These are phyloP conservation scores for Ctena decussata DNA, from an alignment of 2,888 invertebrate genomes.

Conservation along the genomic window DNA sequence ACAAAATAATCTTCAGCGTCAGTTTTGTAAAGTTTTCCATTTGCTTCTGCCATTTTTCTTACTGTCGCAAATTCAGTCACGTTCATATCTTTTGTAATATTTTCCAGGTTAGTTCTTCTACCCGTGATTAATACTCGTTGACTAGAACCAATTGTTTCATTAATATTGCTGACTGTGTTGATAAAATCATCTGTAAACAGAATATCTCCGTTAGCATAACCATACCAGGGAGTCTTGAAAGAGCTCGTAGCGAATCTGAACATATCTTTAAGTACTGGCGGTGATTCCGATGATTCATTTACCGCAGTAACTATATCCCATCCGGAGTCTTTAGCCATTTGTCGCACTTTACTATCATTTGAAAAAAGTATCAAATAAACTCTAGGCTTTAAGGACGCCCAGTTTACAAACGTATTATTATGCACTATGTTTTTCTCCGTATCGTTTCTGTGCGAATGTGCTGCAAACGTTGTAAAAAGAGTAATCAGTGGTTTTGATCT, in stretches of 20 bases:
- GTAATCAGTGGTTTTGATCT: slow-evolving; percentile 40
- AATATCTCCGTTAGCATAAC: slow-evolving; percentile 67
- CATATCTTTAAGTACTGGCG: slow-evolving; percentile 65
- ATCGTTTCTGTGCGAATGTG: slow-evolving; percentile 50
- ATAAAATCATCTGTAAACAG: slow-evolving; percentile 59
- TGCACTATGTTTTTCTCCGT: slow-evolving; percentile 61
- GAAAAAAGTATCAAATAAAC: slow-evolving; percentile 68
- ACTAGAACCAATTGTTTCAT: slow-evolving; percentile 23
- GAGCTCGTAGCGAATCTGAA: slow-evolving; percentile 48
- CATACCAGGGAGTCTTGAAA: slow-evolving; percentile 64
- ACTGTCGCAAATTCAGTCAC: slow-evolving; percentile 34
- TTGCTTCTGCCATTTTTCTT: slow-evolving; percentile 16
- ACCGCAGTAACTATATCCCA: slow-evolving; percentile 60
- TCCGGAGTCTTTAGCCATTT: slow-evolving; percentile 39
- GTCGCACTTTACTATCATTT: slow-evolving; percentile 50
- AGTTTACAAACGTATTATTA: slow-evolving; percentile 69
- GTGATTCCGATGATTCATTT: slow-evolving; percentile 23
- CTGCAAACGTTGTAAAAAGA: slow-evolving; percentile 58
- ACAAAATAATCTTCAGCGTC: slow-evolving; percentile 70
- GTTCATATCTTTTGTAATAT: slow-evolving; percentile 34
- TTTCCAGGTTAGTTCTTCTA: slow-evolving; percentile 62
- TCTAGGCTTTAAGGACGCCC: slow-evolving; percentile 62
- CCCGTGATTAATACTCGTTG: slow-evolving; percentile 59
- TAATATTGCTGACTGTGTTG: slow-evolving; percentile 42
- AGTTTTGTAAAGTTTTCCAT: slow-evolving; percentile 56